Base-by-base conservation (phyloP, 2,888 invertebrate genomes). In the Chalcis sispes region DNA sequence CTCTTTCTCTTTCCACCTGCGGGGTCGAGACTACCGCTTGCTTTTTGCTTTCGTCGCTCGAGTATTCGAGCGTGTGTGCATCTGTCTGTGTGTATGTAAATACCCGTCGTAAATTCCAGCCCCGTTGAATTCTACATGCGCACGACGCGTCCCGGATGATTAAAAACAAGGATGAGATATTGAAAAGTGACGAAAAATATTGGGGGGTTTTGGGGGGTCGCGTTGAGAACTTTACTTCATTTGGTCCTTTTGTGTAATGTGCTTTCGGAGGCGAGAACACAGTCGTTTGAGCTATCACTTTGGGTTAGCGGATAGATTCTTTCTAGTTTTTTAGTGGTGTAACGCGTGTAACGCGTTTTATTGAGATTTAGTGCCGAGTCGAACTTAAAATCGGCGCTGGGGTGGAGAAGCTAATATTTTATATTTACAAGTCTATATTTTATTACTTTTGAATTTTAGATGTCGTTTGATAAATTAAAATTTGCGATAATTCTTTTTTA, bases 71-170 rank as follows among this genome's bases (percentile, higher is more conserved):
- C n/a, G n/a, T n/a, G n/a, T n/a, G n/a, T n/a, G n/a, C n/a, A n/a
- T n/a, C 75, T 70, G 70, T 75, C 75, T 58, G 64, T 70, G 70
- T 40, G 56, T 52, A 20, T 27, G 23, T 62, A 36, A 36, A 64
- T 65, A 40, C 58, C n/a, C n/a, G 18, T 65, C 70, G 75, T 75
- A 75, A 75, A 75, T 75, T 75, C 61, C 20, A 32, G 27, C 48
- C 69, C 56, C 61, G 74, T 62, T 74, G 67, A 74, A 67, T 59
- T 71, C 50, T 59, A 70, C 65, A 20, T n/a, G 67, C 13, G 50
- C 59, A 42, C 29, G 32, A 13, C 48, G 13, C 58, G 59, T 10
- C 25, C 27, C 1, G 46, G 42, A 66, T 69, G 74, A 62, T 62
- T 71, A 62, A 71, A 52, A 62, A 23, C 54, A 7, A n/a, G 62